phyloP scores from a whole-genome alignment of 2,888 invertebrate genomes.

The Tenthredo livida region DNA sequence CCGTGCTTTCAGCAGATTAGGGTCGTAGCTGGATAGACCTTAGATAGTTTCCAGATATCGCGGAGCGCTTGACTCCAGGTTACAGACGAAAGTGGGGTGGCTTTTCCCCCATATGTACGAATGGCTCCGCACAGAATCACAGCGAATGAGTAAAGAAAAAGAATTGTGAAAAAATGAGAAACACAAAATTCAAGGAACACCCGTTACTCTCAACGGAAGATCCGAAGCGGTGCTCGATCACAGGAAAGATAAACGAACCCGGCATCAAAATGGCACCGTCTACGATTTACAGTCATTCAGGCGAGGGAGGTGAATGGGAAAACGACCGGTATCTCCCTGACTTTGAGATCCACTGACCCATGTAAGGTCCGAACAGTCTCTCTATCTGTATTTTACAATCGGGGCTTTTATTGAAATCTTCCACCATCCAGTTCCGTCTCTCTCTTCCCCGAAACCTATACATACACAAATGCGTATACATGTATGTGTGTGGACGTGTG shows the following conservation, averaged over 20 bases:
- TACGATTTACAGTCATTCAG: conserved; percentile 44
- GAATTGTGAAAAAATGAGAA: not conserved
- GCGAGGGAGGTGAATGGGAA: conserved; percentile 24
- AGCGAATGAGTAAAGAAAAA: not conserved
- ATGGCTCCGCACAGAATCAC: not conserved
- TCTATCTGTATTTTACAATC: conserved; percentile 73
- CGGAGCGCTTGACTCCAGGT: not conserved
- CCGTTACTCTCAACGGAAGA: conserved; percentile 7
- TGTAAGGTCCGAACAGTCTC: conserved; percentile 69
- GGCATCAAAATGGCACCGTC: conserved; percentile 28
- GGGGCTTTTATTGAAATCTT: conserved; percentile 74
- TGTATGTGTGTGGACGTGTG: not conserved
- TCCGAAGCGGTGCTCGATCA: conserved; percentile 39
- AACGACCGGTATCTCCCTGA: conserved; percentile 55
- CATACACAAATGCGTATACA: not conserved
- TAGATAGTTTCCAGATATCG: conserved; percentile 31
- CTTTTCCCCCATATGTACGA: not conserved
- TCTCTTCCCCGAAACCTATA: conserved; percentile 55
- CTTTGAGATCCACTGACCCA: conserved; percentile 72
- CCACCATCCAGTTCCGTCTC: conserved; percentile 57
- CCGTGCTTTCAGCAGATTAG: conserved; percentile 47
- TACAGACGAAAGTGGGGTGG: not conserved
- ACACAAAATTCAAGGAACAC: conserved; percentile 3
- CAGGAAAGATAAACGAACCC: conserved; percentile 12
- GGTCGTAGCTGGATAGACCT: conserved; percentile 10